phyloP scores from a whole-genome alignment of 2,797 vertebrate genomes.

The Pangasius macronema region DNA sequence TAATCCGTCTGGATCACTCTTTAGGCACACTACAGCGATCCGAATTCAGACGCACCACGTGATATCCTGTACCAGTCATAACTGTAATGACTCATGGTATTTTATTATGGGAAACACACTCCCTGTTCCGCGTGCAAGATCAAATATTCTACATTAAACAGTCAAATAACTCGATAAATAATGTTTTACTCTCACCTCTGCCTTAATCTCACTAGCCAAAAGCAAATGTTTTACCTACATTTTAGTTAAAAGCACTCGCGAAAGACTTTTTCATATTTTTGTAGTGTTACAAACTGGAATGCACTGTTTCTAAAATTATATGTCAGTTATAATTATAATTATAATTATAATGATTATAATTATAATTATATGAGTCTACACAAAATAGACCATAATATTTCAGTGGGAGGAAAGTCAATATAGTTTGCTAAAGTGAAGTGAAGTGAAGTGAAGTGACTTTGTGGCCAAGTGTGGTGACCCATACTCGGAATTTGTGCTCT shows the following conservation, averaged over 20 bases:
- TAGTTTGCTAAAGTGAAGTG: neutral
- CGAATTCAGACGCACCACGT: neutral
- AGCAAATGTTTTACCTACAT: neutral
- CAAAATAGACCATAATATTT: neutral
- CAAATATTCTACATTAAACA: neutral
- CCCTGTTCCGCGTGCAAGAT: neutral
- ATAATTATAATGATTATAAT: no score
- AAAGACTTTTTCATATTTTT: neutral
- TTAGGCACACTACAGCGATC: neutral
- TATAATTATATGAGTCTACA: neutral
- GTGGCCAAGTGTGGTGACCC: no score
- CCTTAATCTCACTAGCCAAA: neutral
- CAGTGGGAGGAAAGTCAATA: neutral
- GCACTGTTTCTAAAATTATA: neutral
- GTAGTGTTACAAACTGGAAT: neutral
- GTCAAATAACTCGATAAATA: neutral
- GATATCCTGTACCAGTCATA: conserved; percentile 13
- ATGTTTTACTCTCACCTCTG: neutral
- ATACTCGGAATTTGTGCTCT: no score
- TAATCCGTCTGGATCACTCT: neutral
- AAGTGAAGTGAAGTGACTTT: no score
- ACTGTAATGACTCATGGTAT: conserved; percentile 3
- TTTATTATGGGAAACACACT: conserved; percentile 1
- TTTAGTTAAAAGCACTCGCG: neutral
- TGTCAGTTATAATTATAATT: no score